Conservation (phyloP, 2,888 invertebrate species). For the Euphydryas editha region DNA sequence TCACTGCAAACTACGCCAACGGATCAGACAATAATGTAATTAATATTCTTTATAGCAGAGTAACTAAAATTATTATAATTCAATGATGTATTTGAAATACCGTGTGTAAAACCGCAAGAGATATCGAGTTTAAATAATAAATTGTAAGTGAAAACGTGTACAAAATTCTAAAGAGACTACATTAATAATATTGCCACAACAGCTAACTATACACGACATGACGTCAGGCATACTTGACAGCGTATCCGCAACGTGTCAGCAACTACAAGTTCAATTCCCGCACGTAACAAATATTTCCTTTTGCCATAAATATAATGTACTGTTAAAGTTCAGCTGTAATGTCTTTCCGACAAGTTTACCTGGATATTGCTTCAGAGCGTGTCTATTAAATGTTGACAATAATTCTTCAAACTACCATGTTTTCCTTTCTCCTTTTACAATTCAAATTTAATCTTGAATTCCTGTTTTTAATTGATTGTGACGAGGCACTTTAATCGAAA, state of each 20-base stretch:
- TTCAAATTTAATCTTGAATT: no score
- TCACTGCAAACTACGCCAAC: no score
- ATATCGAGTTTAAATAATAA: no score
- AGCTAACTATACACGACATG: neutral
- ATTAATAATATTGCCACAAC: neutral
- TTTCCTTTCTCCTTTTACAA: no score
- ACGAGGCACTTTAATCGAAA: no score
- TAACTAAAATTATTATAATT: no score
- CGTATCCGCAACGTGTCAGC: constrained; percentile 5
- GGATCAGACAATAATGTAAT: no score
- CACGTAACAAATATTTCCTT: constrained; percentile 12
- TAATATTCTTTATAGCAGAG: no score
- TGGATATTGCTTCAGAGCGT: neutral
- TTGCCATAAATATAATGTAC: neutral
- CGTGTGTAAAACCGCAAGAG: no score
- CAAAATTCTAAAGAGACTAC: neutral
- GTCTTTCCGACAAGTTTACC: neutral
- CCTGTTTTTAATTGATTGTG: no score
- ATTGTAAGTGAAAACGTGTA: neutral
- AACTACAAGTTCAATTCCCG: constrained; percentile 6
- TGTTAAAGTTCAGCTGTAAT: neutral
- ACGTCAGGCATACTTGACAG: neutral
- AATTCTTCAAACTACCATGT: no score
- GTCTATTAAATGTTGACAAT: neutral
- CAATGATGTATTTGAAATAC: no score